Conservation (phyloP, 2,797 vertebrate genomes). For the Oreochromis grahami region DNA sequence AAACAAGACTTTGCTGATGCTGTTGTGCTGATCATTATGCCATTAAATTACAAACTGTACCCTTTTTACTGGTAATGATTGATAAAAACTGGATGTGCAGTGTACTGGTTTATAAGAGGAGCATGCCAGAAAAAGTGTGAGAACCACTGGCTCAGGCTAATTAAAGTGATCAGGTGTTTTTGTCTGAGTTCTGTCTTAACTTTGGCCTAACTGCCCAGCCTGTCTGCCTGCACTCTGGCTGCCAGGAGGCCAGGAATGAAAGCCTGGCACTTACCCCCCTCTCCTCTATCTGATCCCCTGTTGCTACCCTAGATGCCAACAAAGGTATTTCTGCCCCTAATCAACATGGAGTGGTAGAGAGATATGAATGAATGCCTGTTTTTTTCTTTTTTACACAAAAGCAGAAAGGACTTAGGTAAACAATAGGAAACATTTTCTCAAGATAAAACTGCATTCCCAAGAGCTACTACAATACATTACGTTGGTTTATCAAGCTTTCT, state of each 20-base stretch:
- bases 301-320: slow-evolving; percentile 71
- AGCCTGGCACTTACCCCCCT: slow-evolving; percentile 70
- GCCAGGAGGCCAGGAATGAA: slow-evolving; percentile 48
- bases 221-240: slow-evolving; percentile 19
- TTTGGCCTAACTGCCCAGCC: background rate
- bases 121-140: slow-evolving; percentile 15
- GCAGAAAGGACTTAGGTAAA: background rate
- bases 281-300: slow-evolving; percentile 80
- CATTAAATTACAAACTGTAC: background rate
- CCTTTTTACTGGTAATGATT: background rate
- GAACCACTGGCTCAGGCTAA: slow-evolving; percentile 14
- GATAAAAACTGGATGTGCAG: background rate
- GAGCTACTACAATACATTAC: background rate
- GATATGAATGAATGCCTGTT: background rate
- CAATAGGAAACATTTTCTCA: background rate
- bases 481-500: background rate
- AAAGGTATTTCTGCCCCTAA: slow-evolving; percentile 76
- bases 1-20: background rate
- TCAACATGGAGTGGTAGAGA: slow-evolving; percentile 36
- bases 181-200: slow-evolving; percentile 44
- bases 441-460: background rate
- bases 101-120: background rate
- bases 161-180: slow-evolving; percentile 54
- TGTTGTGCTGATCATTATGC: background rate
- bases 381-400: background rate